Conservation (phyloP, 1,140 invertebrate species). For the Prorops nasuta region DNA sequence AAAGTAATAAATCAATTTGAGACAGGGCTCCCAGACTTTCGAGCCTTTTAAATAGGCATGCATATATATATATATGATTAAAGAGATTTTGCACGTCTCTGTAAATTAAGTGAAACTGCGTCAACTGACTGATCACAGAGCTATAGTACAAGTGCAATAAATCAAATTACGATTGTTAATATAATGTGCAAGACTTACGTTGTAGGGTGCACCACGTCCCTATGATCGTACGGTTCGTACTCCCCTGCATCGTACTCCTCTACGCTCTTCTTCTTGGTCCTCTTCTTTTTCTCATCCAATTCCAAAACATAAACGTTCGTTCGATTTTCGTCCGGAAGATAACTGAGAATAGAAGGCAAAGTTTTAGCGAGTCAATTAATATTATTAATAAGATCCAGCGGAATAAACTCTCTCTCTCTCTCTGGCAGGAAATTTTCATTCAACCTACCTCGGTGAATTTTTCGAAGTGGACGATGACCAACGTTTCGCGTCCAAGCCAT, state of each 20-base stretch:
- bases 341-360: slow-evolving; percentile 19
- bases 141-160: not conserved
- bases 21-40: not conserved
- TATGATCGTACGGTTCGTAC: slow-evolving; percentile 66
- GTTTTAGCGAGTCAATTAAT: not conserved
- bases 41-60: not conserved
- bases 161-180: not conserved
- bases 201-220: slow-evolving; percentile 69
- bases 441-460: slow-evolving; percentile 12
- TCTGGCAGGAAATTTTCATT: not conserved
- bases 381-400: not conserved
- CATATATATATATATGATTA: too few species aligned
- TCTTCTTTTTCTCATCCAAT: slow-evolving; percentile 54
- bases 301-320: slow-evolving; percentile 48
- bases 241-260: slow-evolving; percentile 50
- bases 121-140: not conserved
- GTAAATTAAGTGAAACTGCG: not conserved
- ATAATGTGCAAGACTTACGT: slow-evolving; percentile 58
- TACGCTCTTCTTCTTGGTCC: too few species aligned
- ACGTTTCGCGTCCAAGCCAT: slow-evolving; percentile 29
- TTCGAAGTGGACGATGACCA: slow-evolving; percentile 15
- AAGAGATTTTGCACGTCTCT: not conserved
- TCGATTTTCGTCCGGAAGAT: slow-evolving; percentile 24
- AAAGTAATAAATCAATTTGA: too few species aligned
- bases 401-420: not conserved